A percentile compares a stretch with the other conserved stretches of the same genome.
Conservation (phyloP, 2,113 vertebrate species). For the Mormyrus lacerda region DNA sequence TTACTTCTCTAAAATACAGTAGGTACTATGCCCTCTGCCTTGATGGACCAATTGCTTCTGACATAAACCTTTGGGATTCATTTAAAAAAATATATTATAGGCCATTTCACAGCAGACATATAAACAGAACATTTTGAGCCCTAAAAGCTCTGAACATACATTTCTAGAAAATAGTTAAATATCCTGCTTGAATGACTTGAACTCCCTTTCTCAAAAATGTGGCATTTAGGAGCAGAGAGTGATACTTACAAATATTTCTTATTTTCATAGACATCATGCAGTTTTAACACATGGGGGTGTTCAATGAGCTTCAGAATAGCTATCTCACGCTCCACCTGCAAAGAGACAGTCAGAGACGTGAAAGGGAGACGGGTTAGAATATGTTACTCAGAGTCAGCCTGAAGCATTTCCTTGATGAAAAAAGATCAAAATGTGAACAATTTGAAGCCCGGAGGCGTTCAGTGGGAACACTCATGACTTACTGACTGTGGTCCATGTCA, state of each 20-base stretch:
- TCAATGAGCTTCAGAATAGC: constrained; percentile 98
- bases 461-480: not conserved
- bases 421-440: constrained; percentile 11
- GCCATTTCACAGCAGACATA: not conserved
- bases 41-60: not conserved
- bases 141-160: not conserved
- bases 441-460: not conserved
- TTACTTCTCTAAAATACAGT: not conserved
- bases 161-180: not conserved
- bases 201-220: not conserved
- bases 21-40: not conserved
- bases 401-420: not conserved
- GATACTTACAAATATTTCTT: constrained; percentile 99
- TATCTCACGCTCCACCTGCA: constrained; percentile 95
- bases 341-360: constrained; percentile 37
- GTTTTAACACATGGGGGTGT: constrained; percentile 94
- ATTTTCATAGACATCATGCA: constrained; percentile 98
- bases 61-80: not conserved
- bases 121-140: not conserved
- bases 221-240: not conserved
- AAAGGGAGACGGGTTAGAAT: not conserved
- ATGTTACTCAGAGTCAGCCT: not conserved
- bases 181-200: not conserved
- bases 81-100: not conserved
- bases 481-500: not conserved